A percentile compares a stretch with the other conserved stretches of the same genome.
Conservation (phyloP, 1,140 invertebrate genomes). For the Chironomus tepperi region DNA sequence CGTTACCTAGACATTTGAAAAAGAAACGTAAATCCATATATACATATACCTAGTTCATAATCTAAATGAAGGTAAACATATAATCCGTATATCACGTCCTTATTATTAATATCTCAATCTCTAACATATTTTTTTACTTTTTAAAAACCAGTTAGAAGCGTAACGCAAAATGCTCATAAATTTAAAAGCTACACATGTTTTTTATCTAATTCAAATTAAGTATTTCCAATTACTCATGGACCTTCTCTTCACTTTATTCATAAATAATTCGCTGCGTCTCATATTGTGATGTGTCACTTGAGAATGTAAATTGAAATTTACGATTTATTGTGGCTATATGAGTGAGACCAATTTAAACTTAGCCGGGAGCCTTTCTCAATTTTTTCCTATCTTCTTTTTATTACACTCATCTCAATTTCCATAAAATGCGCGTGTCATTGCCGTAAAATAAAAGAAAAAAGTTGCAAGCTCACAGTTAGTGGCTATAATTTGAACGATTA, state of each 20-base stretch:
- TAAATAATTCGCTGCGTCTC: not conserved
- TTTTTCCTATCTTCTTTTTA: not conserved
- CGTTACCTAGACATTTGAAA: no score
- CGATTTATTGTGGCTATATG: slow-evolving; percentile 15
- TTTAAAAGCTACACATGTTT: not conserved
- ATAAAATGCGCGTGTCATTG: slow-evolving; percentile 1
- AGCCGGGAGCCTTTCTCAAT: slow-evolving; percentile 2
- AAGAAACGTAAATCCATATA: no score
- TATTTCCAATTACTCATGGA: not conserved
- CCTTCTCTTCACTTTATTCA: not conserved
- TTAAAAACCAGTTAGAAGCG: no score
- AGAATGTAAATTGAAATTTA: slow-evolving; percentile 20
- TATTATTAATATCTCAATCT: no score
- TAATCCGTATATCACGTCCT: no score
- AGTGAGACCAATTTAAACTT: slow-evolving; percentile 1
- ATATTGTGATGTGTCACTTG: slow-evolving; percentile 2
- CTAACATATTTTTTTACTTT: no score
- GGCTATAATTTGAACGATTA: slow-evolving; percentile 10
- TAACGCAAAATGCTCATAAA: no score
- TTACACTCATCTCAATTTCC: not conserved
- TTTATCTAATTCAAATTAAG: slow-evolving; percentile 9
- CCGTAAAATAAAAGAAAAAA: not conserved
- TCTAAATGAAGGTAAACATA: no score
- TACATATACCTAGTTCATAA: no score
- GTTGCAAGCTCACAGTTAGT: not conserved